phyloP scores from a whole-genome alignment of 2,888 invertebrate species.

The Cosmia pyralina region DNA sequence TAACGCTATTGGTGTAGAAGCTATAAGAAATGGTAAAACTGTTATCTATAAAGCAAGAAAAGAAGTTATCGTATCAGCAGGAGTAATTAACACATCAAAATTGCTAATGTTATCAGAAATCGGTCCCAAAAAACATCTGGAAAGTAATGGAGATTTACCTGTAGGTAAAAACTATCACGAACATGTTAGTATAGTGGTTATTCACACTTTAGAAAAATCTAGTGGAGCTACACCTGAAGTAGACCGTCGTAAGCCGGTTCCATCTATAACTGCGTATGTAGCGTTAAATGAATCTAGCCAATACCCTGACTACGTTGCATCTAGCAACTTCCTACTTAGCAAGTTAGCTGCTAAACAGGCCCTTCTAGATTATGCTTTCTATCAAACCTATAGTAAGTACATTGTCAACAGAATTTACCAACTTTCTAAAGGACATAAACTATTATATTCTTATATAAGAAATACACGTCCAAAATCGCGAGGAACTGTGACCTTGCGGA shows the following conservation, averaged over 20 bases:
- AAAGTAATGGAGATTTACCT: conserved; percentile 67
- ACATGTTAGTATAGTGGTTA: conserved; percentile 57
- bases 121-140: conserved; percentile 71
- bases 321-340: neutral
- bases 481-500: conserved; percentile 72
- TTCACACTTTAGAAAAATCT: conserved; percentile 1
- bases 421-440: too few species aligned
- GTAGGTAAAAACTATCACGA: conserved; percentile 71
- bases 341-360: neutral
- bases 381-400: conserved; percentile 49
- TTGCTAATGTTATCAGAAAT: conserved; percentile 76
- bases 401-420: conserved; percentile 53
- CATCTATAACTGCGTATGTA: conserved; percentile 68
- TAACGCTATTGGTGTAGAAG: too few species aligned
- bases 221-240: neutral
- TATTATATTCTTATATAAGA: conserved; percentile 54
- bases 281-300: conserved; percentile 70
- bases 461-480: conserved; percentile 73
- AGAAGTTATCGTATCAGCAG: too few species aligned
- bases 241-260: conserved; percentile 45
- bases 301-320: conserved; percentile 74
- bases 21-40: too few species aligned
- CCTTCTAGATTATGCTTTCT: conserved; percentile 2
- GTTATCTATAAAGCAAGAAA: too few species aligned
- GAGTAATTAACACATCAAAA: conserved; percentile 33